These are phyloP conservation scores for Euglossa dilemma DNA, from an alignment of 1,140 invertebrate genomes.

Conservation along the genomic window DNA sequence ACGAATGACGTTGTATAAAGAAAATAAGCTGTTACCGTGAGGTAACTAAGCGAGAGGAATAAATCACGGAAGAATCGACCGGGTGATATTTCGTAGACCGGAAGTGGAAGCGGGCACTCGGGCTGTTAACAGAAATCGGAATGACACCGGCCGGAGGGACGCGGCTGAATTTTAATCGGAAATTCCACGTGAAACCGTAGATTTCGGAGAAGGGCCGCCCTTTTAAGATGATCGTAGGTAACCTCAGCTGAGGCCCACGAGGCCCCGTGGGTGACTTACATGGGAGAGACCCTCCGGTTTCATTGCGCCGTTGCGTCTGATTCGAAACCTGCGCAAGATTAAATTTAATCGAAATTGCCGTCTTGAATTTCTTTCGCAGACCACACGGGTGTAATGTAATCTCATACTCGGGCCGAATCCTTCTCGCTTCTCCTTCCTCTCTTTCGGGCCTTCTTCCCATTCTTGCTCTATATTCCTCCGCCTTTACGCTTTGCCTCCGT, in stretches of 20 bases:
- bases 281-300: slow-evolving; percentile 56
- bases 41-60: no score
- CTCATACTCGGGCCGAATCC: slow-evolving; percentile 60
- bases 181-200: slow-evolving; percentile 50
- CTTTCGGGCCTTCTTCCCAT: slow-evolving; percentile 12
- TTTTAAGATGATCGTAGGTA: slow-evolving; percentile 55
- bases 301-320: slow-evolving; percentile 52
- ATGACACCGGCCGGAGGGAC: not conserved
- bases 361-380: slow-evolving; percentile 70
- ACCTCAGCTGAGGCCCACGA: slow-evolving; percentile 53
- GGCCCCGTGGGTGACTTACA: slow-evolving; percentile 32
- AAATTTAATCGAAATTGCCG: slow-evolving; percentile 72
- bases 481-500: not conserved
- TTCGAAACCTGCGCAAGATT: slow-evolving; percentile 66
- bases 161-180: slow-evolving; percentile 26
- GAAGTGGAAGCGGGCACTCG: not conserved
- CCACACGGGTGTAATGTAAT: slow-evolving; percentile 66
- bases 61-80: not conserved
- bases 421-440: not conserved
- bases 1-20: no score
- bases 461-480: slow-evolving; percentile 25
- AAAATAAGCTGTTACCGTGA: no score
- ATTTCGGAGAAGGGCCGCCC: slow-evolving; percentile 43
- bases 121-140: slow-evolving; percentile 3
- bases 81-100: not conserved